Evolutionary conservation across 2,888 invertebrate genomes (phyloP), one percentile per base, ranked within the genome.

Genomic region (Andrena dorsata): DNA sequence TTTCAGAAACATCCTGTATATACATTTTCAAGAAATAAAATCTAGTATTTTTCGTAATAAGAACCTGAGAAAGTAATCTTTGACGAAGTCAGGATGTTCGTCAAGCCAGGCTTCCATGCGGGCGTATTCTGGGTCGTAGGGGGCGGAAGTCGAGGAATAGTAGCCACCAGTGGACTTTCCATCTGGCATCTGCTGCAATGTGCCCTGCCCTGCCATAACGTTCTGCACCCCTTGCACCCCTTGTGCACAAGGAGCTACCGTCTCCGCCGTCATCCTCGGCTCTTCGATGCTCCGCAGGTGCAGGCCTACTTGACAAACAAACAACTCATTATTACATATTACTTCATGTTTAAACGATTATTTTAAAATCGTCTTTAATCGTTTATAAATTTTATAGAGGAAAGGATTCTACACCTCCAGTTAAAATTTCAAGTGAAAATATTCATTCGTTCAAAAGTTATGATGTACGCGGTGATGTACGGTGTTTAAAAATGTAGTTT

Each of bases 71-170:
- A 98, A 98, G 94, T 98, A 99, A 94, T 98, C 98, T 94, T 98
- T 97, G 88, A 98, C 97, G 94, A 98, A 99, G 94, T 98, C 98
- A 90, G 98, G 98, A 95, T 99, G 98, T 94, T 98, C 98, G 94
- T 99, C 98, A 89, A 99, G 96, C 98, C 98, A 99, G 90, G 98
- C 96, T 95, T 98, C 98, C 95, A 98, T 98, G 87, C 97, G 96
- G 79, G 98, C 97, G 94, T 97, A 97, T 94, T 98, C 98, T 87
- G 97, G 96, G 94, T 98, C 97, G 94, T 98, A 98, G 94, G 95
- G 89, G 63, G 90, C 89, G 49, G 92, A 89, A 20, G 91, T 90
- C 16, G 91, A 90, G 56, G 91, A 89, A 73, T 90, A 91, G 70
- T 92, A 91, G 71, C 88, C 87, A 66, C 90, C 90, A 66, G 87